These are phyloP conservation scores for Nomada flava DNA, from an alignment of 2,888 invertebrate genomes.

Conservation along the genomic window DNA sequence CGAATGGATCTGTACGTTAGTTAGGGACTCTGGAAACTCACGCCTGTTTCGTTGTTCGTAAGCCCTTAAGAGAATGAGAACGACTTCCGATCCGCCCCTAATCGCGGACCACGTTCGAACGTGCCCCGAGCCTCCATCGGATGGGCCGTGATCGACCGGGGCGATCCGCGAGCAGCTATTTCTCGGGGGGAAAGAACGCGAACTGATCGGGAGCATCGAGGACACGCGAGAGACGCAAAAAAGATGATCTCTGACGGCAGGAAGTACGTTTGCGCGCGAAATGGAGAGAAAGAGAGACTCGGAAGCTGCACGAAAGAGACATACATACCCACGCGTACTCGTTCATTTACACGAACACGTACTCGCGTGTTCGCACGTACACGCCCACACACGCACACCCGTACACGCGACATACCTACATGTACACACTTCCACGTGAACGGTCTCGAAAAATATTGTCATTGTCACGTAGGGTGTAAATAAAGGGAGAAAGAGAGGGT, in stretches of 20 bases:
- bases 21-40: conserved; percentile 71
- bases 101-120: conserved; percentile 40
- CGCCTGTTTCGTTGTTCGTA: conserved; percentile 74
- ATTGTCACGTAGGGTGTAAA: conserved; percentile 60
- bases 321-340: not conserved
- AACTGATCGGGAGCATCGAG: conserved; percentile 15
- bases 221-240: conserved; percentile 14
- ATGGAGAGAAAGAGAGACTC: conserved; percentile 36
- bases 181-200: not conserved
- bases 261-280: conserved; percentile 29
- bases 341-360: not conserved
- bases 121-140: conserved; percentile 18
- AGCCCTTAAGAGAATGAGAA: conserved; percentile 45
- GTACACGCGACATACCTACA: too few species aligned
- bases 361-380: not conserved
- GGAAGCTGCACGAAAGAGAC: conserved; percentile 13
- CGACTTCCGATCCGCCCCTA: conserved; percentile 30
- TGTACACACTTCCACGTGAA: conserved; percentile 15
- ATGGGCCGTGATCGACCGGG: not conserved
- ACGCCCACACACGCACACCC: rapidly evolving
- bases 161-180: conserved; percentile 4
- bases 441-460: conserved; percentile 45
- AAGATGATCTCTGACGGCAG: conserved; percentile 34
- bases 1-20: conserved; percentile 70
- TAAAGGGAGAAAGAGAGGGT: conserved; percentile 16